Percentiles rank a stretch among this genome's conserved stretches.
phyloP scores from a whole-genome alignment of 1,140 invertebrate species.

The Thalassaphorura encarpata region DNA sequence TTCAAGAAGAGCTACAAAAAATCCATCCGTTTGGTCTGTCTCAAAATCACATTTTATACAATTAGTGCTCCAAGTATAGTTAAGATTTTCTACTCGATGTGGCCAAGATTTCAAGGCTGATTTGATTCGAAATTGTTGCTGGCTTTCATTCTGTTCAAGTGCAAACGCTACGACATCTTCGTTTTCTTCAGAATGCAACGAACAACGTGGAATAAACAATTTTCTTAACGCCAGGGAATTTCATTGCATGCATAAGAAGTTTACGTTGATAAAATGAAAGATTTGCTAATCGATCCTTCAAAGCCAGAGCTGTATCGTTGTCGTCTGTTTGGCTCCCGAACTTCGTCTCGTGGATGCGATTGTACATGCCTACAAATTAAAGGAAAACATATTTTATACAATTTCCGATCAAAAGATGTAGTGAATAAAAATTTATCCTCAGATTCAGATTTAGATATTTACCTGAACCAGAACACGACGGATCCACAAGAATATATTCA shows the following conservation, averaged over 20 bases:
- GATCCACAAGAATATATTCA: slow-evolving; percentile 86
- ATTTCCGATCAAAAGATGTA: not conserved
- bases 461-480: slow-evolving; percentile 92
- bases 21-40: slow-evolving; percentile 75
- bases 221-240: slow-evolving; percentile 69
- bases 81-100: slow-evolving; percentile 30
- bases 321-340: slow-evolving; percentile 36
- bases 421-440: slow-evolving; percentile 7
- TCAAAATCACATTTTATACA: slow-evolving; percentile 68
- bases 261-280: slow-evolving; percentile 72
- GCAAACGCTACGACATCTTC: slow-evolving; percentile 67
- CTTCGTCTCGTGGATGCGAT: slow-evolving; percentile 42
- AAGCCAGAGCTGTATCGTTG: no score
- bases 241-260: slow-evolving; percentile 73
- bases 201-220: slow-evolving; percentile 95
- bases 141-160: slow-evolving; percentile 34
- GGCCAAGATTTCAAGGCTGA: slow-evolving; percentile 28
- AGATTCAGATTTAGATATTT: slow-evolving; percentile 33
- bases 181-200: slow-evolving; percentile 79
- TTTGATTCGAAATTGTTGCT: slow-evolving; percentile 29
- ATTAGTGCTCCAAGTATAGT: slow-evolving; percentile 52
- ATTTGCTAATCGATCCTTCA: slow-evolving; percentile 50
- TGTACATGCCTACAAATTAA: slow-evolving; percentile 47
- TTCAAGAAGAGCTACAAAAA: slow-evolving; percentile 86
- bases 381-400: slow-evolving; percentile 9